These are phyloP conservation scores for Dasysyrphus albostriatus DNA, from an alignment of 2,888 invertebrate genomes.

Conservation along the genomic window DNA sequence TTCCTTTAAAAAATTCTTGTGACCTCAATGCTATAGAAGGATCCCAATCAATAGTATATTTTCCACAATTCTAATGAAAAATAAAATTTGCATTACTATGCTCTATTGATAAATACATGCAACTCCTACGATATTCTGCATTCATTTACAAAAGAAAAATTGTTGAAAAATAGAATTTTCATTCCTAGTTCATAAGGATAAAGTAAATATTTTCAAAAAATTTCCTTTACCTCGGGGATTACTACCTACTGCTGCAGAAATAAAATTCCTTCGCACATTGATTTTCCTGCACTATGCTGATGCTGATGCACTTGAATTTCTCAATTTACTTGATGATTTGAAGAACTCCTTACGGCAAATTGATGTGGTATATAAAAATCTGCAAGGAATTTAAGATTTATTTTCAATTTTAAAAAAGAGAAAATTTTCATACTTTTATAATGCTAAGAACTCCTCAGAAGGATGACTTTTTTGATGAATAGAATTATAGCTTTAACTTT, in stretches of 20 bases:
- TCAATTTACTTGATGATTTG: slow-evolving; percentile 3
- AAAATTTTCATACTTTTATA: not conserved
- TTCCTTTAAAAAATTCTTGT: not conserved
- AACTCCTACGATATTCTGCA: not conserved
- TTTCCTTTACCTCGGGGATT: not conserved
- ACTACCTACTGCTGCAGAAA: not conserved
- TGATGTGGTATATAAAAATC: not conserved
- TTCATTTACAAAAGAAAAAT: not conserved
- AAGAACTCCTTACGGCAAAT: not conserved
- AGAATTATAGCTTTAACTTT: not conserved
- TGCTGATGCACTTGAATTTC: slow-evolving; percentile 17
- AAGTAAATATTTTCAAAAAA: slow-evolving; percentile 16
- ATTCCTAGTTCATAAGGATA: slow-evolving; percentile 5
- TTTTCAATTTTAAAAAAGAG: not conserved
- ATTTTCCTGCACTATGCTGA: not conserved
- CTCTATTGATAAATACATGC: not conserved
- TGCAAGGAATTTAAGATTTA: slow-evolving; percentile 4
- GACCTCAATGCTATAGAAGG: not conserved
- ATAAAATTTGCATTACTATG: not conserved
- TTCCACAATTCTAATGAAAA: not conserved
- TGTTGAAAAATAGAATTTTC: not conserved
- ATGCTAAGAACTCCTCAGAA: not conserved
- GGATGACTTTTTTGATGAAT: not conserved
- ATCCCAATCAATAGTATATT: not conserved
- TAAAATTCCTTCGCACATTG: slow-evolving; percentile 1